Evolutionary conservation across 2,113 vertebrate species (phyloP), one percentile per base, ranked within the genome.

Genomic region (Pseudorectes ferrugineus): DNA sequence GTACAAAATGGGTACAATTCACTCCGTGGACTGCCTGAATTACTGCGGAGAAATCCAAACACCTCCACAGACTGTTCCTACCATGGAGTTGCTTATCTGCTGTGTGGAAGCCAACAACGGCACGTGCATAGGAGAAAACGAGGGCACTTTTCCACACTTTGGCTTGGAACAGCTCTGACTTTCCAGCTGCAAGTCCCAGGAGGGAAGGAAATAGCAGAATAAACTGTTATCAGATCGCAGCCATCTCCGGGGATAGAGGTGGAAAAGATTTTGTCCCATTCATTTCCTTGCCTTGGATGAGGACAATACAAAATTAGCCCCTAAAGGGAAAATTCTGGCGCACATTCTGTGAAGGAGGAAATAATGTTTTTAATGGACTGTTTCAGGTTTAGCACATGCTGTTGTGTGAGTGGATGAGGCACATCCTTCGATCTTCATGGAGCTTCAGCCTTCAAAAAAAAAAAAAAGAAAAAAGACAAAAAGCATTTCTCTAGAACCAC

Each of bases 61-160:
- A 21, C 16, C 15, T 61, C 42, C 57, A 35, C 0, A 1, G 42
- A n/a, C 22, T 6, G 12, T 4, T 2, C 33, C 25, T 21, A 0
- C 68, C 25, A 12, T 2, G 1, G 25, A 59, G 15, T 3, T 49
- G 43, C 35, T 38, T 11, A n/a, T 33, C n/a, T n/a, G 33, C 46
- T 24, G 36, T 14, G 4, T 20, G 14, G 48, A 68, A 79, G 45
- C 40, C 49, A 82, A 21, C 2, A 29, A 28, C 1, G 1, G 40
- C 38, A 35, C 1, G 0, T 2, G 17, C 40, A n/a, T 5, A 13
- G 49, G 62, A 62, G 66, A 66, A 70, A 70, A 36, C 3, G 1
- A 52, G 5, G 9, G 31, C 26, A 38, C 14, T 63, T 12, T 54
- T 49, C 45, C 2, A 2, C 36, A 12, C 45, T 62, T 70, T 15